phyloP scores from a whole-genome alignment of 2,113 vertebrate species.

The Phainopepla nitens region DNA sequence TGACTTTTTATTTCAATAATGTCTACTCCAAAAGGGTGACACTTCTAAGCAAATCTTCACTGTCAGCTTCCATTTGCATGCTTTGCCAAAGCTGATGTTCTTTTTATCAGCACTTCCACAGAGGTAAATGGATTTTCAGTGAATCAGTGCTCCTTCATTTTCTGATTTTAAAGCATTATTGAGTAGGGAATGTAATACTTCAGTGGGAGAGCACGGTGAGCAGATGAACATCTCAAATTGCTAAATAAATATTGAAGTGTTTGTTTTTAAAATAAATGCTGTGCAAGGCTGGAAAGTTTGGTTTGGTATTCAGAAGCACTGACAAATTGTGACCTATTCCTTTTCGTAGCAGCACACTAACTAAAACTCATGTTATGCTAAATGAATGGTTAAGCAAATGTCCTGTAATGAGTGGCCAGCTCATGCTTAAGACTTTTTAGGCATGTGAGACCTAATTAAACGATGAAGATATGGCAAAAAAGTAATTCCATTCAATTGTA shows the following conservation, averaged over 20 bases:
- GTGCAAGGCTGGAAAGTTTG: background rate
- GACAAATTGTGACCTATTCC: background rate
- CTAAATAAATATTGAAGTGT: slow-evolving; percentile 37
- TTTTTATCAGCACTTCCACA: background rate
- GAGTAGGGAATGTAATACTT: background rate
- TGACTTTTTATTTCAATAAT: background rate
- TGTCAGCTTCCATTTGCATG: background rate
- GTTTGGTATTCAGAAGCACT: background rate
- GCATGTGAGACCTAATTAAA: slow-evolving; percentile 1
- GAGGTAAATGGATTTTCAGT: background rate
- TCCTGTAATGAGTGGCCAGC: background rate
- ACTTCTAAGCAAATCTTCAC: background rate
- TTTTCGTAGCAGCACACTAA: background rate
- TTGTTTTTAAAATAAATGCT: slow-evolving; percentile 25
- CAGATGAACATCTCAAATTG: slow-evolving; percentile 12
- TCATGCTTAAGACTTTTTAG: background rate
- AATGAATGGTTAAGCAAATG: background rate
- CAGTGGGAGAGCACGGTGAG: background rate
- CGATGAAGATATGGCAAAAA: background rate
- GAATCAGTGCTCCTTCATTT: background rate
- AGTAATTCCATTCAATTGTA: slow-evolving; percentile 11
- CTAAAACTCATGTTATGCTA: background rate
- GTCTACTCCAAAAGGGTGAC: background rate
- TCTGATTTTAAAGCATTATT: background rate
- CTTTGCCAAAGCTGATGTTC: background rate